A percentile compares a stretch with the other conserved stretches of the same genome.
These are phyloP conservation scores for Cyaniris semiargus DNA, from an alignment of 2,888 invertebrate genomes.

Conservation along the genomic window DNA sequence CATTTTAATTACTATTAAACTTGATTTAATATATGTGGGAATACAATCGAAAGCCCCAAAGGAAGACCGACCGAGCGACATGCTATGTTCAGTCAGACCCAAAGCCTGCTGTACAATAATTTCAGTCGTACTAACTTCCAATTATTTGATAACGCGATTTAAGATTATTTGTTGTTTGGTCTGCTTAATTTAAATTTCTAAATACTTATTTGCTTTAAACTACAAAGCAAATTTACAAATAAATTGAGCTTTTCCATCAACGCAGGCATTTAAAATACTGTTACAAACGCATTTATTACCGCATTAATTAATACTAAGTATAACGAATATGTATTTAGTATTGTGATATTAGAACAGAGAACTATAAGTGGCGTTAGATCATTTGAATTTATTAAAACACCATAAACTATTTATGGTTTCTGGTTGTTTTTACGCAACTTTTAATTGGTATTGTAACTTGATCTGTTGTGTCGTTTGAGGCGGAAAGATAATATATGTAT, in stretches of 20 bases:
- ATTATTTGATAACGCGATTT: no score
- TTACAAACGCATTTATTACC: background rate
- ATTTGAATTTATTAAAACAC: background rate
- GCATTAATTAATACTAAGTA: background rate
- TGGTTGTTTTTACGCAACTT: background rate
- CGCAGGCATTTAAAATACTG: background rate
- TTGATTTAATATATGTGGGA: background rate
- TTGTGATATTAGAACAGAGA: background rate
- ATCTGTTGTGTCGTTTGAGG: background rate
- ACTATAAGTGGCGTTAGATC: background rate
- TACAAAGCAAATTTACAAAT: background rate
- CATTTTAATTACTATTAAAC: background rate
- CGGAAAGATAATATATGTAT: background rate
- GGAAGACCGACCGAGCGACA: no score
- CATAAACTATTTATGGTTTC: background rate
- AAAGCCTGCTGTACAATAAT: no score
- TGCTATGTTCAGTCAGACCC: no score
- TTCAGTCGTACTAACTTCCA: no score
- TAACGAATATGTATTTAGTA: background rate
- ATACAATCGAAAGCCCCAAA: background rate
- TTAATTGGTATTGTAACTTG: conserved; percentile 2
- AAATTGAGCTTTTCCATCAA: background rate
- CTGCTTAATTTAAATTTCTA: no score
- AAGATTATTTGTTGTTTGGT: no score
- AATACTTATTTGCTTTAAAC: no score